Percentiles rank a stretch among this genome's conserved stretches.
Evolutionary conservation across 2,888 invertebrate genomes (phyloP).

Genomic region (Stictocephala bisonia): DNA sequence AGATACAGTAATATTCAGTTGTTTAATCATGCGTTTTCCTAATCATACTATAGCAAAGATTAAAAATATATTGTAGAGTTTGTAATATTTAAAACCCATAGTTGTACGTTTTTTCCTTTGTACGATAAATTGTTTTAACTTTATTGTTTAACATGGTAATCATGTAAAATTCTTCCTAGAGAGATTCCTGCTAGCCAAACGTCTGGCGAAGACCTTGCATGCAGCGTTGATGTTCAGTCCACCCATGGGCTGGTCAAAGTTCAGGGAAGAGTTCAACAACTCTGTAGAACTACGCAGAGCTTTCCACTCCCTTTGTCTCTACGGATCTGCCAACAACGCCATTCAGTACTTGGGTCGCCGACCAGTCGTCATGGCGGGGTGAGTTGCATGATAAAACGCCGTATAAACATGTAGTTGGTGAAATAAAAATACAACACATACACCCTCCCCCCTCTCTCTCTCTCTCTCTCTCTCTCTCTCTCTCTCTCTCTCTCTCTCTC

Average conservation of each 20-base stretch:
- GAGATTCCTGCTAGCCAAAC: constrained; percentile 34
- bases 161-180: not conserved
- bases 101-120: not conserved
- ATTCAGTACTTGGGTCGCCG: not conserved
- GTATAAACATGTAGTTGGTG: no score
- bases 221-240: constrained; percentile 27
- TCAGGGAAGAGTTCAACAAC: constrained; percentile 21
- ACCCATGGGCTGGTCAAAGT: constrained; percentile 3
- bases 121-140: not conserved
- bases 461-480: no score
- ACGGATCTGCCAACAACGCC: constrained; percentile 40
- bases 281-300: constrained; percentile 22
- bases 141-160: not conserved
- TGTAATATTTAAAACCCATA: no score
- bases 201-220: constrained; percentile 2
- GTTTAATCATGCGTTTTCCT: no score
- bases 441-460: no score
- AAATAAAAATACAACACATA: no score
- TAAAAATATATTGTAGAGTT: no score
- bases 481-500: no score
- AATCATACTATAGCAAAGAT: no score
- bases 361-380: constrained; percentile 36
- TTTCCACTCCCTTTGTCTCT: constrained; percentile 33
- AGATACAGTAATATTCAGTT: not conserved
- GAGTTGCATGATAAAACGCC: no score